Conservation (phyloP, 2,113 vertebrate genomes). For the Leptocoma aspasia region DNA sequence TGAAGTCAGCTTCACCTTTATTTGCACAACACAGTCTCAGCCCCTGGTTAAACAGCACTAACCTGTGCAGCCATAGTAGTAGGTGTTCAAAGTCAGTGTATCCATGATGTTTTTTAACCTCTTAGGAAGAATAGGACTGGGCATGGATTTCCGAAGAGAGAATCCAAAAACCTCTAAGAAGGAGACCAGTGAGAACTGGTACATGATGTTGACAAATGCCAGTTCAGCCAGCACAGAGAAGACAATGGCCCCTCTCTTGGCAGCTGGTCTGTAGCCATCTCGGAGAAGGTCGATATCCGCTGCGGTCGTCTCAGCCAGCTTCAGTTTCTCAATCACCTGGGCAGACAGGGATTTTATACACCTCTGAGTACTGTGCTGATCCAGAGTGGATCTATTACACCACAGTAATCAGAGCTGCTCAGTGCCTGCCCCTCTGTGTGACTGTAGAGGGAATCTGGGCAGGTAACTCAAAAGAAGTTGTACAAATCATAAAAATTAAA, state of each 20-base stretch:
- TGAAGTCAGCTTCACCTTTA: neutral
- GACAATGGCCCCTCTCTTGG: slow-evolving; percentile 88
- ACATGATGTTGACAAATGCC: slow-evolving; percentile 94
- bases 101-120: slow-evolving; percentile 88
- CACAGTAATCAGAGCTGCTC: neutral
- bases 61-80: slow-evolving; percentile 96
- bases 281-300: slow-evolving; percentile 86
- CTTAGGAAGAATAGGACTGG: slow-evolving; percentile 73
- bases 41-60: neutral
- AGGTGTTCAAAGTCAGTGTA: slow-evolving; percentile 85
- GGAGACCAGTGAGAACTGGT: slow-evolving; percentile 91
- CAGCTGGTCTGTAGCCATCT: slow-evolving; percentile 90
- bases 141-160: slow-evolving; percentile 86
- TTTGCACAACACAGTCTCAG: neutral
- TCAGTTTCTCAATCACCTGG: slow-evolving; percentile 93
- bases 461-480: neutral
- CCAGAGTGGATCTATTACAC: neutral
- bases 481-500: neutral
- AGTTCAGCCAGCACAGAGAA: slow-evolving; percentile 95
- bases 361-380: neutral
- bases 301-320: slow-evolving; percentile 82
- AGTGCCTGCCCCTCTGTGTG: neutral
- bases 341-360: neutral
- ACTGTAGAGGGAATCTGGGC: neutral
- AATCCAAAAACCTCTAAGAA: slow-evolving; percentile 90